These are phyloP conservation scores for Stigmatopora nigra DNA, from an alignment of 2,113 vertebrate genomes.

Conservation along the genomic window DNA sequence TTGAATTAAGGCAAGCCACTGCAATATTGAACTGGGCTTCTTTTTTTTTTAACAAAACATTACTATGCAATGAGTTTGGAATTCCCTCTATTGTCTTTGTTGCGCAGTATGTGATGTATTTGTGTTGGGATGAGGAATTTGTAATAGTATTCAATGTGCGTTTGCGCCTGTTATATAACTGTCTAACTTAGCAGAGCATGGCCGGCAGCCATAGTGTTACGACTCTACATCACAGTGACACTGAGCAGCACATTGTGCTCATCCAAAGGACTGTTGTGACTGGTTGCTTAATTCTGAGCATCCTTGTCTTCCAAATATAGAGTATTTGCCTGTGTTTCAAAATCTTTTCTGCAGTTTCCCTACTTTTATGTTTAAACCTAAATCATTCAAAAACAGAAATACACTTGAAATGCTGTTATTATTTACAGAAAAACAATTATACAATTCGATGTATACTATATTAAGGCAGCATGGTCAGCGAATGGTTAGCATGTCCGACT, in stretches of 20 bases:
- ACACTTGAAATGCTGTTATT: too few relatives aligned
- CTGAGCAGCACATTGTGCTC: slow-evolving; percentile 19
- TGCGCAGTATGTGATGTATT: neutral
- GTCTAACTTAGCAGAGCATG: slow-evolving; percentile 37
- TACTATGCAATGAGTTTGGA: too few relatives aligned
- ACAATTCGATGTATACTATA: too few relatives aligned
- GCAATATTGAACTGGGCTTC: neutral
- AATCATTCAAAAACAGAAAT: too few relatives aligned
- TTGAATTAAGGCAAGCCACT: neutral
- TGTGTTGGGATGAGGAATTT: slow-evolving; percentile 3
- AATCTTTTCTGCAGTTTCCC: too few relatives aligned
- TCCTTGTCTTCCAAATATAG: slow-evolving; percentile 2
- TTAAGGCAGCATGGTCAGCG: too few relatives aligned
- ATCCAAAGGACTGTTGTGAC: slow-evolving; percentile 29
- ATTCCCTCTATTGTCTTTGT: neutral
- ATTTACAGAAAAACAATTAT: too few relatives aligned
- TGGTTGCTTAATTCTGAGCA: slow-evolving; percentile 24
- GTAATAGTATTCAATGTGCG: neutral
- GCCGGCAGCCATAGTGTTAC: slow-evolving; percentile 17
- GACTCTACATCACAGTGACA: slow-evolving; percentile 26
- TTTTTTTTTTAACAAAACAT: too few relatives aligned
- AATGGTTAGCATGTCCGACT: too few relatives aligned
- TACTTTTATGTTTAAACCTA: too few relatives aligned
- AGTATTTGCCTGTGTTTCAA: too few relatives aligned
- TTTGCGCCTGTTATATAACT: slow-evolving; percentile 34